Evolutionary conservation across 2,888 invertebrate genomes (phyloP).

Genomic region (Rhimphoctona megacephalus): DNA sequence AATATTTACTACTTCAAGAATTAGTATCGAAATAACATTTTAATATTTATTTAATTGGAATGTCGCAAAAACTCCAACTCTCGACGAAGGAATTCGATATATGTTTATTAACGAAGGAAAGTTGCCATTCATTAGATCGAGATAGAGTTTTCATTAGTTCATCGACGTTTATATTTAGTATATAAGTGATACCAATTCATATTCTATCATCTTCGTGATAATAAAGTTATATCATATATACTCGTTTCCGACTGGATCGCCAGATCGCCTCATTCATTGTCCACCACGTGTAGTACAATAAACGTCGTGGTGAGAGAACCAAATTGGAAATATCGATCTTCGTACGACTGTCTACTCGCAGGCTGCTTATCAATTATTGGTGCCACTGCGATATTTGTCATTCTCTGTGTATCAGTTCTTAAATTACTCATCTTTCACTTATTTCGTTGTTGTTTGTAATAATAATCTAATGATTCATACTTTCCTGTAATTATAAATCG

Average conservation of each 20-base stretch:
- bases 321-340: slow-evolving; percentile 56
- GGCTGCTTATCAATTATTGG: slow-evolving; percentile 18
- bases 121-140: not conserved
- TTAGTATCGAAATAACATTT: not conserved
- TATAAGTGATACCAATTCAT: not conserved
- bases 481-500: not conserved
- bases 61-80: not conserved
- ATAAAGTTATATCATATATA: not conserved
- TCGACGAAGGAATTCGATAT: not conserved
- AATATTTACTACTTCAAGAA: not conserved
- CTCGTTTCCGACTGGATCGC: slow-evolving; percentile 5
- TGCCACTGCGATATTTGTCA: not conserved
- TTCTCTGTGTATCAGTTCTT: not conserved
- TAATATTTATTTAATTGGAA: not conserved
- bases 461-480: not conserved
- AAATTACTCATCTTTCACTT: not conserved
- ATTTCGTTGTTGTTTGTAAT: not conserved
- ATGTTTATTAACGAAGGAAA: too few species aligned
- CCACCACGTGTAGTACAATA: slow-evolving; percentile 26
- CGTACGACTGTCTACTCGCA: not conserved
- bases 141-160: not conserved
- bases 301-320: slow-evolving; percentile 3
- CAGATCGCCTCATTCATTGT: slow-evolving; percentile 8
- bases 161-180: not conserved
- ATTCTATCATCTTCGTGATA: not conserved